phyloP scores from a whole-genome alignment of 2,888 invertebrate species.

The Salticus scenicus region DNA sequence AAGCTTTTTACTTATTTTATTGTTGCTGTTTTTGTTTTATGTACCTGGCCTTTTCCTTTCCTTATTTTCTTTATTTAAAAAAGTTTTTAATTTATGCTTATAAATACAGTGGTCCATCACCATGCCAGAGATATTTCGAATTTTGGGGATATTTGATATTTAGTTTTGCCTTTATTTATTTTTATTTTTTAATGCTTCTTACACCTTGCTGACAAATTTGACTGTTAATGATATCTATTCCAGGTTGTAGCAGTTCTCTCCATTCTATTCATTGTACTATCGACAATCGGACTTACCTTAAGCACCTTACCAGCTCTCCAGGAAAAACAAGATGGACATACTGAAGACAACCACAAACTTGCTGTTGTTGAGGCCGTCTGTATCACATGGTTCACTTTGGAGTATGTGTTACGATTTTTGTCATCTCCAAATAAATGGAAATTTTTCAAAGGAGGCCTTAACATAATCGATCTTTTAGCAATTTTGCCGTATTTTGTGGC shows the following conservation, averaged over 20 bases:
- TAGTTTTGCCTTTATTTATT: slow-evolving; percentile 55
- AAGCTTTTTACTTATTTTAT: slow-evolving; percentile 14
- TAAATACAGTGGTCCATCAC: slow-evolving; percentile 41
- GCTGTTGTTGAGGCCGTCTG: slow-evolving; percentile 99
- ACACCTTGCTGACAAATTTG: slow-evolving; percentile 37
- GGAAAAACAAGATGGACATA: slow-evolving; percentile 86
- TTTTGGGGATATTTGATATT: neutral
- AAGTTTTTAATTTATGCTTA: neutral
- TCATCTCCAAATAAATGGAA: slow-evolving; percentile 99
- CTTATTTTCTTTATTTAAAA: neutral
- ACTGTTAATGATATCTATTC: slow-evolving; percentile 76
- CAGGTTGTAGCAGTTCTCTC: slow-evolving; percentile 99
- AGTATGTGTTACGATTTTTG: slow-evolving; percentile 96
- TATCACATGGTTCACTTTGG: slow-evolving; percentile 99
- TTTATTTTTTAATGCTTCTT: slow-evolving; percentile 20
- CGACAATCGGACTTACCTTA: slow-evolving; percentile 98
- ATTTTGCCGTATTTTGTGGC: slow-evolving; percentile 99
- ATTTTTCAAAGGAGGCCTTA: slow-evolving; percentile 99
- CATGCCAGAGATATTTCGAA: neutral
- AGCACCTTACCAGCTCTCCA: slow-evolving; percentile 99
- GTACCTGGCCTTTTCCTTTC: neutral
- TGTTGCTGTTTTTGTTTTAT: neutral
- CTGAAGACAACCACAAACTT: slow-evolving; percentile 94
- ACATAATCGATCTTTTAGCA: slow-evolving; percentile 98
- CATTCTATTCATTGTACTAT: slow-evolving; percentile 99